Evolutionary conservation across 2,888 invertebrate species (phyloP), one percentile per base, ranked within the genome.

Genomic region (Apoda limacodes): DNA sequence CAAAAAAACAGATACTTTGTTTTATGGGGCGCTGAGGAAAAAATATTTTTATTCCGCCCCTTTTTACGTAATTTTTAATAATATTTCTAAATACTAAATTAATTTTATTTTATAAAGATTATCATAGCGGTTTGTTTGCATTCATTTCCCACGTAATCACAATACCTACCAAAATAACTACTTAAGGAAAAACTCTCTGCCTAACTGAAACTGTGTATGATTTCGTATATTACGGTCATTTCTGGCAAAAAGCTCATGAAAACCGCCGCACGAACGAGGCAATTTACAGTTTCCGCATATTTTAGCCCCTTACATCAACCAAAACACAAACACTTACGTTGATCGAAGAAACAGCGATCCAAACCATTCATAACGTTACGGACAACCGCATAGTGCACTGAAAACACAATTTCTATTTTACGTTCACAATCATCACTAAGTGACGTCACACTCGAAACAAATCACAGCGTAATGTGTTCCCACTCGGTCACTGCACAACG

Each of bases 331-430:
- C 55, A 72, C 80, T 80, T 70, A 80, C 80, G 80, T 76, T 80
- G 80, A 74, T 80, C 80, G 71, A 80, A 80, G 72, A 80, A 80
- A 65, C 80, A 78, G 65, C 78, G 75, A 70, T 80, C 80, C 71
- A 80, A 68, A 71, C 80, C 80, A 80, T 78, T 80, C 80, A 80
- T 80, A 69, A 78, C 80, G 68, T 62, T 60, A 57, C 55, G 50
- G 60, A 69, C 63, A 72, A 70, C 72, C 61, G 66, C 78, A 80
- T 80, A 74, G 64, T 75, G 75, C 76, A 78, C 78, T 60, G 45
- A 68, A 64, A 58, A 64, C 71, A 68, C 71, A 58, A 67, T 53
- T 55, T 60, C 54, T 53, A 55, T 55, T 63, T 60, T 59, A 60
- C 62, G 66, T 65, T 62, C 67, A 68, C 66, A 61, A 62, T 52